Base-by-base conservation (phyloP, 2,888 invertebrate species). In the Drosophila peninsularis region DNA sequence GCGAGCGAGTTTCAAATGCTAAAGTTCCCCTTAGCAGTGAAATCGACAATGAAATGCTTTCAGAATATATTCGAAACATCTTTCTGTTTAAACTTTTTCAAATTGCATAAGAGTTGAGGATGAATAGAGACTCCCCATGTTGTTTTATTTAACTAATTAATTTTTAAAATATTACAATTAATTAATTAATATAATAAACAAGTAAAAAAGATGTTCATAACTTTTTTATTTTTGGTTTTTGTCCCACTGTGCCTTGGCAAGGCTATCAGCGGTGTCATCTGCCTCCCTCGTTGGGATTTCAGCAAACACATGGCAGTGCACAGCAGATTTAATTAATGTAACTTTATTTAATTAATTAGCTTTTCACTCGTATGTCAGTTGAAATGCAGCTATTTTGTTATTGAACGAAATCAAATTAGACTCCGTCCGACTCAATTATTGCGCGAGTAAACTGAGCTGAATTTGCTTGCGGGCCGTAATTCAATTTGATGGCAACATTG, bases 401-500 rank as follows among this genome's bases (percentile, higher is more conserved):
- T 41, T 44, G n/a, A 32, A 24, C 7, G 7, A 11, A 32, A 42
- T 27, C 17, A n/a, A 3, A 7, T 60, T 19, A 14, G 49, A 17
- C 14, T 30, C 11, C 14, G 17, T 21, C 7, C 11, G 19, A 21
- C 52, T 3, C 50, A 34, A 61, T 44, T 54, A 52, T 5, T 2
- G 1, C 3, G 1, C 5, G 45, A 10, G 47, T 58, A 68, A 58
- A 45, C 62, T 24, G 45, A 47, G 32, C 44, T 19, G 39, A 36
- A 49, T 52, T 50, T 21, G 45, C 32, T 39, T 50, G 39, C 50
- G 13, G 55, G 45, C 36, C 32, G 34, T 57, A 62, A 78, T 67
- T 53, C 13, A 62, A 62, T 62, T 53, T 36, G 21, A 14, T 39
- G 47, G n/a, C 62, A 44, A 53, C 71, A 70, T 57, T 54, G 34